Evolutionary conservation across 2,797 vertebrate genomes (phyloP), one percentile per base, ranked within the genome.

Genomic region (Sciaenops ocellatus): DNA sequence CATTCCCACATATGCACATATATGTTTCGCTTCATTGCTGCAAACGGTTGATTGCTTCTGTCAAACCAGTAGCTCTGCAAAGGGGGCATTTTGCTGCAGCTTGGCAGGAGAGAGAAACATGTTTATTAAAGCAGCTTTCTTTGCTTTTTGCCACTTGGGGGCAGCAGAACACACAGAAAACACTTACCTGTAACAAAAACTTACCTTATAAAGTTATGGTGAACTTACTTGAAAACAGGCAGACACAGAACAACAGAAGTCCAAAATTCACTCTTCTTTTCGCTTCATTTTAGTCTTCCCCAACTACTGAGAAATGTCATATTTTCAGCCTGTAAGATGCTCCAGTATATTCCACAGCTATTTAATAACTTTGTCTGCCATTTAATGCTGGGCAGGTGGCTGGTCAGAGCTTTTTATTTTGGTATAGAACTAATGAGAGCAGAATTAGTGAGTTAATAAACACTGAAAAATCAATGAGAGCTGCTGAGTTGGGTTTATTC

Each of bases 31-130:
- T 48, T 61, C 4, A 30, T 11, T n/a, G 61, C 60, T 51, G 6
- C 48, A 78, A 3, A 59, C 3, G 34, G 50, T 38, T 63, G 44
- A 69, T 16, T 76, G 63, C 57, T 42, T 69, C n/a, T 13, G 30
- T 26, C 13, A 44, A n/a, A 47, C 28, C 22, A 24, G 1, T 9
- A 20, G 7, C 6, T 76, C 12, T 51, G 34, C 44, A 66, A 73
- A 59, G 41, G 0, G 8, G 26, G 6, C 1, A 44, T 57, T 65
- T 52, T 7, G 7, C 6, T 54, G 17, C 20, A 73, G 6, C 17
- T 12, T 7, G 6, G 30, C n/a, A 30, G 48, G 42, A 55, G 4
- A 24, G 10, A 41, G 18, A 12, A 7, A 50, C 48, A 13, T n/a
- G 6, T 54, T 61, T 50, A 24, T 47, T 17, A 18, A 71, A 56